phyloP scores from a whole-genome alignment of 2,888 invertebrate species.

The Parascotia fuliginaria region DNA sequence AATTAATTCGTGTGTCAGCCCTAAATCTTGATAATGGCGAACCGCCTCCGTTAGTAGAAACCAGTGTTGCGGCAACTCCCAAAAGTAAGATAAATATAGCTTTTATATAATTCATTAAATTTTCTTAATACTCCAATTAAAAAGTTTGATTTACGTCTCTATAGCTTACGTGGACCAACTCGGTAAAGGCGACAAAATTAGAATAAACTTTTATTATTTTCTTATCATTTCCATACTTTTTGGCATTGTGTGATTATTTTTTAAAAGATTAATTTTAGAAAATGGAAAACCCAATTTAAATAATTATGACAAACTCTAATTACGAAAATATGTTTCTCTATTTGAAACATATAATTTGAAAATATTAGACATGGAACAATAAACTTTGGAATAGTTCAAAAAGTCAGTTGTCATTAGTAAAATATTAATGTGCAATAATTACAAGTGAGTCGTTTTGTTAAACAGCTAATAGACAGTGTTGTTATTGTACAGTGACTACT shows the following conservation, averaged over 20 bases:
- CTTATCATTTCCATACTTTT: conserved; percentile 12
- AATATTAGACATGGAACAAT: conserved; percentile 50
- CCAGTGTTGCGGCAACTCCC: conserved; percentile 34
- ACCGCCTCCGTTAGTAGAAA: conserved; percentile 58
- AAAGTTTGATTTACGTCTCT: background rate
- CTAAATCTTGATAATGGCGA: conserved; percentile 57
- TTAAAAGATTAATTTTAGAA: conserved; percentile 46
- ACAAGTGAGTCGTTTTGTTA: background rate
- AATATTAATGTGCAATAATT: background rate
- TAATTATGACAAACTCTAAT: conserved; percentile 49
- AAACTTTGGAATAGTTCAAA: conserved; percentile 54
- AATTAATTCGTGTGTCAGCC: conserved; percentile 65
- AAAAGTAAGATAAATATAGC: conserved; percentile 49
- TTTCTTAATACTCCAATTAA: no score
- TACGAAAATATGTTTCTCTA: conserved; percentile 53
- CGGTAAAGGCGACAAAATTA: background rate
- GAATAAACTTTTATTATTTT: background rate
- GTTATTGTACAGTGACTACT: conserved; percentile 46
- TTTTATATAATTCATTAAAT: background rate
- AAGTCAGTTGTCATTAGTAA: conserved; percentile 45
- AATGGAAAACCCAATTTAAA: conserved; percentile 53
- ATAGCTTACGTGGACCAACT: background rate
- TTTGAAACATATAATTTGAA: conserved; percentile 54
- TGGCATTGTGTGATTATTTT: conserved; percentile 24
- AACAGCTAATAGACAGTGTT: conserved; percentile 13